Evolutionary conservation across 2,888 invertebrate species (phyloP).

Genomic region (Sussaba pulchella): DNA sequence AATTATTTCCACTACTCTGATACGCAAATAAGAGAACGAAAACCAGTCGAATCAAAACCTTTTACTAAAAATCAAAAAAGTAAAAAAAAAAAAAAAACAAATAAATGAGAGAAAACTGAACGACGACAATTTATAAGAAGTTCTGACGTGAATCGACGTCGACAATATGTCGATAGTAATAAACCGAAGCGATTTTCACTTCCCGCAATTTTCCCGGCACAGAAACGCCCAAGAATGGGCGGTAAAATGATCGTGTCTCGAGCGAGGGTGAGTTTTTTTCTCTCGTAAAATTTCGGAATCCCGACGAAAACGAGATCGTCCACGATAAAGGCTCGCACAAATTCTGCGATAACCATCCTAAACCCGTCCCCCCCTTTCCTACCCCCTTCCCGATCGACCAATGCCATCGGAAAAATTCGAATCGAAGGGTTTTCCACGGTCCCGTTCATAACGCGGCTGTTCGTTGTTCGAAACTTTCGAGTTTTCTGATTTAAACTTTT

Average conservation of each 20-base stretch:
- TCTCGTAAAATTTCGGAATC: neutral
- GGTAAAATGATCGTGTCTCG: conserved; percentile 18
- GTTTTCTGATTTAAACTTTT: conserved; percentile 66
- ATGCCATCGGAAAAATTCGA: neutral
- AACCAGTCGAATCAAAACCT: neutral
- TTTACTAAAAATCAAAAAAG: neutral
- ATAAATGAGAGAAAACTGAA: neutral
- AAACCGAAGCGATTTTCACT: conserved; percentile 6
- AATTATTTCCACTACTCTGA: too few species aligned
- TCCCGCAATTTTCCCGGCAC: conserved; percentile 7
- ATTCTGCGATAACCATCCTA: neutral
- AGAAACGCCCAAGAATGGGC: neutral
- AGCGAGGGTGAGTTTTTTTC: conserved; percentile 6
- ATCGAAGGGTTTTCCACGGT: neutral
- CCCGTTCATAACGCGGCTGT: conserved; percentile 11
- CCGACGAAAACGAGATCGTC: conserved; percentile 27
- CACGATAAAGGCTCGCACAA: conserved; percentile 21
- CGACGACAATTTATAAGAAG: neutral
- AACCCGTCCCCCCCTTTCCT: neutral
- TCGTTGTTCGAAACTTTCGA: conserved; percentile 33
- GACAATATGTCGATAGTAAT: conserved; percentile 30
- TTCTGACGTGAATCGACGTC: conserved; percentile 3
- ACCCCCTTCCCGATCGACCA: neutral
- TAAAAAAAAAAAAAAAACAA: neutral
- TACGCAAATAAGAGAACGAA: too few species aligned